These are phyloP conservation scores for Pelosia muscerda DNA, from an alignment of 2,888 invertebrate species.

Conservation along the genomic window DNA sequence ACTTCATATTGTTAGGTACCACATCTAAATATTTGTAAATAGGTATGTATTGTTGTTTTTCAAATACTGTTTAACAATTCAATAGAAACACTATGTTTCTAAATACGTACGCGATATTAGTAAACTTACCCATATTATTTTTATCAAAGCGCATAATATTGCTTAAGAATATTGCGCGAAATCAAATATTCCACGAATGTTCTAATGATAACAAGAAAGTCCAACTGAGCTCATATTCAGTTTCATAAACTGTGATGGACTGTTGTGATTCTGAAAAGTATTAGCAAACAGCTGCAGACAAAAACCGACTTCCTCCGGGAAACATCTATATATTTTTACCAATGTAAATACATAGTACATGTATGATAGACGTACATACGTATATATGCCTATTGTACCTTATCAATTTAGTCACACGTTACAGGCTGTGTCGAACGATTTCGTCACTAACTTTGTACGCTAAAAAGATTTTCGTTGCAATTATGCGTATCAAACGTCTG, in stretches of 20 bases:
- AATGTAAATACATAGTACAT: slow-evolving; percentile 11
- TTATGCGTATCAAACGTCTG: slow-evolving; percentile 30
- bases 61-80: background rate
- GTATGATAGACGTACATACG: slow-evolving; percentile 13
- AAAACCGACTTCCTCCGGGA: slow-evolving; percentile 10
- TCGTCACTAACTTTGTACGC: slow-evolving; percentile 23
- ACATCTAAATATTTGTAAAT: slow-evolving; percentile 3
- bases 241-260: slow-evolving; percentile 8
- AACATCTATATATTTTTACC: slow-evolving; percentile 2
- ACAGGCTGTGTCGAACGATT: slow-evolving; percentile 20
- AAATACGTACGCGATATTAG: background rate
- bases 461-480: slow-evolving; percentile 25
- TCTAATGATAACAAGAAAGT: slow-evolving; percentile 1
- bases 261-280: slow-evolving; percentile 14
- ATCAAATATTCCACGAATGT: background rate
- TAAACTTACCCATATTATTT: background rate
- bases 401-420: slow-evolving; percentile 39
- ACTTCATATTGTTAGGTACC: background rate
- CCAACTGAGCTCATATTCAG: background rate
- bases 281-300: background rate
- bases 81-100: background rate
- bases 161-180: background rate
- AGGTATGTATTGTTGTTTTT: background rate
- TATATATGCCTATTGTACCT: slow-evolving; percentile 23
- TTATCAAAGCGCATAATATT: background rate